These are phyloP conservation scores for Heliconius ismenius DNA, from an alignment of 2,888 invertebrate genomes.

Conservation along the genomic window DNA sequence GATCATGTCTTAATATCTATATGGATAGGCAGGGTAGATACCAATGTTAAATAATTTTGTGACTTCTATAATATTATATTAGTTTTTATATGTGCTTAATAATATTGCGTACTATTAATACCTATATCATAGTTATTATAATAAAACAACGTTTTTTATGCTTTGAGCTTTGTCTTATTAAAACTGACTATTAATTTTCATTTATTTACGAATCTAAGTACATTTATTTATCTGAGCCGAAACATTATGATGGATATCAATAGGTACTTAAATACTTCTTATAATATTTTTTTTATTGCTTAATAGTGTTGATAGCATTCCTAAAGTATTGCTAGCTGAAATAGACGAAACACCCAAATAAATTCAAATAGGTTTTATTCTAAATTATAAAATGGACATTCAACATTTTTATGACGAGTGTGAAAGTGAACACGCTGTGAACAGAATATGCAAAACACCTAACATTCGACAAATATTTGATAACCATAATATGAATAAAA, in stretches of 20 bases:
- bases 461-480: constrained; percentile 41
- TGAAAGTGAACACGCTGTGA: constrained; percentile 35
- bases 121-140: too few species aligned
- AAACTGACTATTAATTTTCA: too few species aligned
- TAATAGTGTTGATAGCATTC: neutral
- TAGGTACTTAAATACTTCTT: too few species aligned
- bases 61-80: neutral
- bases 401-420: constrained; percentile 22
- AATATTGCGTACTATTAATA: too few species aligned
- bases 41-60: neutral
- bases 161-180: too few species aligned
- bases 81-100: neutral
- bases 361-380: constrained; percentile 2
- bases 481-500: constrained; percentile 36
- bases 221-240: neutral
- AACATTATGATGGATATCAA: neutral
- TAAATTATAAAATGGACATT: constrained; percentile 19
- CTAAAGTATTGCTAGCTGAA: neutral
- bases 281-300: neutral
- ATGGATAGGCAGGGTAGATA: neutral
- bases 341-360: neutral
- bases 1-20: constrained; percentile 39
- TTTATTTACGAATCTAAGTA: neutral
- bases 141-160: too few species aligned
- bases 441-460: constrained; percentile 33